Conservation (phyloP, 2,797 vertebrate genomes). For the Linurgus olivaceus region DNA sequence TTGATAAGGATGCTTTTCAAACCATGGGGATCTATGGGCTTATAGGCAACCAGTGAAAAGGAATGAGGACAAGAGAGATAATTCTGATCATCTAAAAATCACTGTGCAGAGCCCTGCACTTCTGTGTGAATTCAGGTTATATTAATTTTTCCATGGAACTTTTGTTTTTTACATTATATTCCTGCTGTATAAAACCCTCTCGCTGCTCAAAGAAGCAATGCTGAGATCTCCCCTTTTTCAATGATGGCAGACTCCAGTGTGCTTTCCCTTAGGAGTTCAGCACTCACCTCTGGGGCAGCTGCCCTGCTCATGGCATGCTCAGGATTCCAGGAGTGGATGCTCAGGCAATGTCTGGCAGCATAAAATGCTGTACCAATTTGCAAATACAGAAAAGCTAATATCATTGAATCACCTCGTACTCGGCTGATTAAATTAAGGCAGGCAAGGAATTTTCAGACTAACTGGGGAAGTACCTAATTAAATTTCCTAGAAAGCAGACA, state of each 20-base stretch:
- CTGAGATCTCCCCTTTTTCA: neutral
- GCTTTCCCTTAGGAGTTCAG: neutral
- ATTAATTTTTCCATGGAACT: neutral
- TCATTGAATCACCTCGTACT: neutral
- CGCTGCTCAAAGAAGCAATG: neutral
- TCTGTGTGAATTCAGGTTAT: neutral
- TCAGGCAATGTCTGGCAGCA: neutral
- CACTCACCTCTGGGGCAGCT: neutral
- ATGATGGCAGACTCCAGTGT: neutral
- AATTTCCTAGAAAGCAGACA: neutral
- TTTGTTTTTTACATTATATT: neutral
- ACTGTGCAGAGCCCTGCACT: neutral
- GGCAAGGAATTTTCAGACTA: neutral
- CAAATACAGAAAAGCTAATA: neutral
- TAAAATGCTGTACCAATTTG: neutral
- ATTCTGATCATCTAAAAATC: neutral
- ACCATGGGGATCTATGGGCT: neutral
- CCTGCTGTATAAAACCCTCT: neutral
- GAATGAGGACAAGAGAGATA: neutral
- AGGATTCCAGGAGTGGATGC: neutral
- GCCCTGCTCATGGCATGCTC: neutral
- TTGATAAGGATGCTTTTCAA: neutral
- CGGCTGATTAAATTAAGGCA: neutral
- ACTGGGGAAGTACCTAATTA: neutral
- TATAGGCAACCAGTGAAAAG: neutral